Evolutionary conservation across 2,797 vertebrate species (phyloP).

Genomic region (Galagoides demidoff): DNA sequence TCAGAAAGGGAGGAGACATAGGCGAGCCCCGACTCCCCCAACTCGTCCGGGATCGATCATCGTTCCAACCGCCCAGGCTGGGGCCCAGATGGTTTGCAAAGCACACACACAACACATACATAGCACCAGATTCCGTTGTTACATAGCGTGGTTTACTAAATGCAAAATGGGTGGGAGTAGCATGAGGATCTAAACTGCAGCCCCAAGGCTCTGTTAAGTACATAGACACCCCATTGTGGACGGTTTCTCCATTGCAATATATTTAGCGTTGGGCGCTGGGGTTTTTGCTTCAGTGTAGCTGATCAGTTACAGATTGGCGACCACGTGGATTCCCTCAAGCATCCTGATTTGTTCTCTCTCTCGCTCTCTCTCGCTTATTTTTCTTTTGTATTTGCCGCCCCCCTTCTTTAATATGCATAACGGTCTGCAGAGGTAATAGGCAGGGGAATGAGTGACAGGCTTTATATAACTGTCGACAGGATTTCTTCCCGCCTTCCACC

Average conservation of each 20-base stretch:
- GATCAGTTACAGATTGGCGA: conserved; percentile 81
- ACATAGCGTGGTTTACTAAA: conserved; percentile 65
- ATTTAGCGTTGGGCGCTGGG: conserved; percentile 59
- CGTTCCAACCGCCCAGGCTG: conserved; percentile 74
- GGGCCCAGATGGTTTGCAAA: conserved; percentile 81
- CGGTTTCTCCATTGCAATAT: conserved; percentile 61
- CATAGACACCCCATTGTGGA: conserved; percentile 69
- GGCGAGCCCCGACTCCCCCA: conserved; percentile 68
- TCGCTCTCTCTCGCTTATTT: conserved; percentile 64
- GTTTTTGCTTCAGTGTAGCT: conserved; percentile 69
- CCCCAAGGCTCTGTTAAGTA: conserved; percentile 48
- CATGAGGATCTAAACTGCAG: conserved; percentile 20
- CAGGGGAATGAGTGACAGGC: conserved; percentile 64
- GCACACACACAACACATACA: conserved; percentile 58
- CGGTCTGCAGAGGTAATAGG: conserved; percentile 75
- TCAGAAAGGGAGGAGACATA: conserved; percentile 33
- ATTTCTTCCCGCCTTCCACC: conserved; percentile 66
- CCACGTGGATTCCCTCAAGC: conserved; percentile 80
- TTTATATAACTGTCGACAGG: conserved; percentile 75
- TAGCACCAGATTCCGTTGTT: conserved; percentile 69
- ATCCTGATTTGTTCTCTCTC: conserved; percentile 78
- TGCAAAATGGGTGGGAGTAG: conserved; percentile 53
- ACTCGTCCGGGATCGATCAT: conserved; percentile 71
- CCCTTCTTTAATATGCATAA: conserved; percentile 77
- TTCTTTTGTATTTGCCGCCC: conserved; percentile 80